These are phyloP conservation scores for Gallinago media DNA, from an alignment of 2,113 vertebrate genomes.

Conservation along the genomic window DNA sequence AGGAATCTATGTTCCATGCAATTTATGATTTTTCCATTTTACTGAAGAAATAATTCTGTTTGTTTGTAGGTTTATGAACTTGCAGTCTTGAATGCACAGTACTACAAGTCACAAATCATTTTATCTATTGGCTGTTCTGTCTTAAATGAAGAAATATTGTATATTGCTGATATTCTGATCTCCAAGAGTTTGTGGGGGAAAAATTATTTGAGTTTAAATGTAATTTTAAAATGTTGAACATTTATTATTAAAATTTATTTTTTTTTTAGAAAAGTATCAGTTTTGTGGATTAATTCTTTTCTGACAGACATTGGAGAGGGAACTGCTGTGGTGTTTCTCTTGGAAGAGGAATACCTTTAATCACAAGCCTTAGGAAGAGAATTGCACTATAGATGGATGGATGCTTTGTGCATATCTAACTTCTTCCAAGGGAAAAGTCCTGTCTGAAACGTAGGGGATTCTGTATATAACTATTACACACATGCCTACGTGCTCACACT, in stretches of 20 bases:
- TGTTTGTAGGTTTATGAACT: background rate
- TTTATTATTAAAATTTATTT: conserved; percentile 38
- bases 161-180: background rate
- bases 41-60: conserved; percentile 22
- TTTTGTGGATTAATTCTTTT: conserved; percentile 1
- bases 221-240: background rate
- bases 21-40: conserved; percentile 27
- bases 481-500: accelerated
- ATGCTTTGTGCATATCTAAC: background rate
- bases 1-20: background rate
- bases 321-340: background rate
- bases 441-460: background rate
- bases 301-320: background rate
- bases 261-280: background rate
- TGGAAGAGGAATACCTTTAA: background rate
- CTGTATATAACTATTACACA: background rate
- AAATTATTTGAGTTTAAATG: background rate
- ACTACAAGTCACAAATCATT: background rate
- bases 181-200: background rate
- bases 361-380: background rate
- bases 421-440: background rate
- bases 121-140: background rate
- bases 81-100: background rate
- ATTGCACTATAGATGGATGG: background rate
- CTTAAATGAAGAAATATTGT: background rate